Evolutionary conservation across 2,888 invertebrate species (phyloP).

Genomic region (Eupithecia abbreviata): DNA sequence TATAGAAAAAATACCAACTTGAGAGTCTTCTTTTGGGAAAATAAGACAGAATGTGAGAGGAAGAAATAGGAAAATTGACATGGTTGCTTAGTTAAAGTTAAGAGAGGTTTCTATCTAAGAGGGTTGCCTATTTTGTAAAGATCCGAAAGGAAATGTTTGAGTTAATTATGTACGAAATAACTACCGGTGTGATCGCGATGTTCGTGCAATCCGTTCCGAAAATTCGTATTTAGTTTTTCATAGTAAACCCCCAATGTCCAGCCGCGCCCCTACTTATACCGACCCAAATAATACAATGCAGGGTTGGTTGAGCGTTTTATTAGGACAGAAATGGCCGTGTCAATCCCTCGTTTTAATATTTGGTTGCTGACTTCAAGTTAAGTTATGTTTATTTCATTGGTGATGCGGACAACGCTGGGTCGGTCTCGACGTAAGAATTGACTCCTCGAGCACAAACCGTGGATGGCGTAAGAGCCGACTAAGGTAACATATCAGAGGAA

Average conservation of each 20-base stretch:
- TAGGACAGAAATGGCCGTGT: not conserved
- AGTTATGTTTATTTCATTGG: not conserved
- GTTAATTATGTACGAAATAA: not conserved
- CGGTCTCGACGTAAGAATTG: too few relatives aligned
- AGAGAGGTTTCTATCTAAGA: not conserved
- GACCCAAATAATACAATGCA: slow-evolving; percentile 7
- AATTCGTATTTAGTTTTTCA: slow-evolving; percentile 16
- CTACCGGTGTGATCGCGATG: not conserved
- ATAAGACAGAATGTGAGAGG: too few relatives aligned
- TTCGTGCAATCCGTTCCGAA: not conserved
- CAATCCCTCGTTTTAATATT: not conserved
- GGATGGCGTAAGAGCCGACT: too few relatives aligned
- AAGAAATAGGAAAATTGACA: not conserved
- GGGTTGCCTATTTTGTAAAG: not conserved
- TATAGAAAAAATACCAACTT: too few relatives aligned
- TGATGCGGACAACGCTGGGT: too few relatives aligned
- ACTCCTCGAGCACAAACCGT: too few relatives aligned
- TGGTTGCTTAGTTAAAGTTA: not conserved
- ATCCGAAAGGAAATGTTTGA: not conserved
- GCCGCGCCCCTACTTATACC: not conserved
- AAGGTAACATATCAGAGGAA: too few relatives aligned
- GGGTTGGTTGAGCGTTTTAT: slow-evolving; percentile 9
- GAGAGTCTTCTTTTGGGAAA: too few relatives aligned
- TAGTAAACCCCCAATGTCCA: not conserved
- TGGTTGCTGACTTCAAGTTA: not conserved